Base-by-base conservation (phyloP, 2,113 vertebrate genomes). In the Hemibagrus wyckioides region DNA sequence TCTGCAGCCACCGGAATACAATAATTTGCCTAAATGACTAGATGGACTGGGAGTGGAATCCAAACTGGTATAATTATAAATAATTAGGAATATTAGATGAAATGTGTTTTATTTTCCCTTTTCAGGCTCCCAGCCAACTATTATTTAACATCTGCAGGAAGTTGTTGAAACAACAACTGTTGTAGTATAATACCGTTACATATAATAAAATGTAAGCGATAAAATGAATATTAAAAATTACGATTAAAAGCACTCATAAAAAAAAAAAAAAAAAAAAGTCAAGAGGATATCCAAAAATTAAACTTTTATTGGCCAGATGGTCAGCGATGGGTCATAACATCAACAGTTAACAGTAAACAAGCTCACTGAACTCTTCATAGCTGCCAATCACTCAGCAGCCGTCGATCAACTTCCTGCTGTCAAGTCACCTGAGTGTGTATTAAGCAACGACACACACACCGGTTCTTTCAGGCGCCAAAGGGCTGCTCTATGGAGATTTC, bases 231-330 rank as follows among this genome's bases (percentile, higher is more conserved):
- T 0, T 4, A 9, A 30, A 21, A 25, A 75, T 63, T 10, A 57
- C 21, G 6, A 71, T 36, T 13, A 71, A 54, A 6, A 39, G 52
- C 41, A 80, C 13, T 48, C 50, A 59, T 41, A 30, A 52, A 48
- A 61, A n/a, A 1, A n/a, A n/a, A n/a, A n/a, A 44, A 86, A 41
- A 48, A 87, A 88, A 80, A 84, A 81, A 88, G 82, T 25, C 83
- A 76, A 89, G 86, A 90, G 73, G 76, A 89, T 95, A 96, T 97
- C 96, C 95, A 97, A 97, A 81, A 97, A 97, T 97, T 97, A 97
- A 96, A 96, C 95, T 96, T 97, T 97, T 97, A 97, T 97, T 97
- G 96, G 96, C 96, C 96, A 93, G 95, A 96, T 94, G 95, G 95
- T 95, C 96, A 96, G 95, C 84, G 54, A 86, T 82, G 87, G 82